Evolutionary conservation across 2,797 vertebrate genomes (phyloP).

Genomic region (Periophthalmus magnuspinnatus): DNA sequence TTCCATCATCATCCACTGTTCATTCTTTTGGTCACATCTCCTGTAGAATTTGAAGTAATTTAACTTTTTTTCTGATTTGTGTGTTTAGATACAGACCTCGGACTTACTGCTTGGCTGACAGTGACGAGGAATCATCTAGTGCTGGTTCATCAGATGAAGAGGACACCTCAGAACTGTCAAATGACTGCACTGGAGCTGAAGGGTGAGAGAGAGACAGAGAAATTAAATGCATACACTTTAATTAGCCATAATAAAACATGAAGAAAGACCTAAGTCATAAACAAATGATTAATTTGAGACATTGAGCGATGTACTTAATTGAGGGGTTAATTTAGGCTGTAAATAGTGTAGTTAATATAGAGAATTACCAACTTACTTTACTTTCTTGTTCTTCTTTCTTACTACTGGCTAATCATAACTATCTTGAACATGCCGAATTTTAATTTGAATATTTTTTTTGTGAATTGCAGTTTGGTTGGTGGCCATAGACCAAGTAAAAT

Average conservation of each 20-base stretch:
- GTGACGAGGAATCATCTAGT: conserved; percentile 94
- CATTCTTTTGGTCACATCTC: background rate
- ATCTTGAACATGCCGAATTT: background rate
- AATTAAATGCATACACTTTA: background rate
- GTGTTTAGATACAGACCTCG: conserved; percentile 62
- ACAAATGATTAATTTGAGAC: no score
- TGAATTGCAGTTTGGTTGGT: conserved; percentile 78
- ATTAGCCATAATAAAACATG: no score
- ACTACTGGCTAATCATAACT: no score
- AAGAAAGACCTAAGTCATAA: no score
- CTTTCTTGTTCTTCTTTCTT: no score
- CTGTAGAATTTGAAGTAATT: background rate
- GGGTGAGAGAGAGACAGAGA: conserved; percentile 72
- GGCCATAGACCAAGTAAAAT: conserved; percentile 93
- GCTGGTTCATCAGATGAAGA: conserved; percentile 96
- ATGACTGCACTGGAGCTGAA: conserved; percentile 84
- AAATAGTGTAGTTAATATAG: no score
- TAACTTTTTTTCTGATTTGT: background rate
- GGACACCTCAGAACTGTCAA: conserved; percentile 81
- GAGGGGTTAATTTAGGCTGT: no score
- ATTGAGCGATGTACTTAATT: no score
- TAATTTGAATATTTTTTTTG: background rate
- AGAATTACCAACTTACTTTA: background rate
- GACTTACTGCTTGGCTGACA: conserved; percentile 70
- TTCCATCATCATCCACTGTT: background rate